Conservation (phyloP, 2,888 invertebrate genomes). For the Sarcophaga subvicina region DNA sequence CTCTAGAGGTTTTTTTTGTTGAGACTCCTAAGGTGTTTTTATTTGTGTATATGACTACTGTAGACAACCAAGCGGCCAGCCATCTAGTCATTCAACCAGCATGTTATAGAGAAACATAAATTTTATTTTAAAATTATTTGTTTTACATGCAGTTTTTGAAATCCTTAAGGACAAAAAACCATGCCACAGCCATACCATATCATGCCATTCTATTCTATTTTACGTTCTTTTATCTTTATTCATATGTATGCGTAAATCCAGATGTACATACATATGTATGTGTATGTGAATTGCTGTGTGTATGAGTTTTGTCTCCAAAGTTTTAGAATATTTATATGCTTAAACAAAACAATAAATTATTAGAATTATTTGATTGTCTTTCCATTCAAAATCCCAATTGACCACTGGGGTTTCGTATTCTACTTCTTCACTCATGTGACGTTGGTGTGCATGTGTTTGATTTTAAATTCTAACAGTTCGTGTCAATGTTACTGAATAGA, state of each 20-base stretch:
- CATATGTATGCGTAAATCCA: background rate
- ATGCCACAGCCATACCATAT: background rate
- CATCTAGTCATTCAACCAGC: background rate
- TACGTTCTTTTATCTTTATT: background rate
- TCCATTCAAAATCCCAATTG: conserved; percentile 55
- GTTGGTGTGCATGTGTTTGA: background rate
- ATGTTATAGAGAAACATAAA: conserved; percentile 44
- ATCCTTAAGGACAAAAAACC: conserved; percentile 36
- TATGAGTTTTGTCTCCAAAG: conserved; percentile 26
- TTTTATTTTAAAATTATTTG: conserved; percentile 65
- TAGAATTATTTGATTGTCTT: conserved; percentile 65
- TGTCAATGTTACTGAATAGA: too few species aligned
- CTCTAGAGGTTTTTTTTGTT: conserved; percentile 50
- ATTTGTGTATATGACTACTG: conserved; percentile 26
- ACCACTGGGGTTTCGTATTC: conserved; percentile 21
- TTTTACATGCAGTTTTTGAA: conserved; percentile 57
- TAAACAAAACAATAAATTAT: conserved; percentile 60
- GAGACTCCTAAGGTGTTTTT: conserved; percentile 55
- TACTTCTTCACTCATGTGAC: background rate
- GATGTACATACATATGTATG: background rate
- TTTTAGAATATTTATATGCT: conserved; percentile 60
- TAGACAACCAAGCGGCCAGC: conserved; percentile 45
- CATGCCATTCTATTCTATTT: background rate
- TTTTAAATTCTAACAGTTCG: background rate
- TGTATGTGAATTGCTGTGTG: background rate